Evolutionary conservation across 2,113 vertebrate species (phyloP), one percentile per base, ranked within the genome.

Genomic region (Toxotes jaculatrix): DNA sequence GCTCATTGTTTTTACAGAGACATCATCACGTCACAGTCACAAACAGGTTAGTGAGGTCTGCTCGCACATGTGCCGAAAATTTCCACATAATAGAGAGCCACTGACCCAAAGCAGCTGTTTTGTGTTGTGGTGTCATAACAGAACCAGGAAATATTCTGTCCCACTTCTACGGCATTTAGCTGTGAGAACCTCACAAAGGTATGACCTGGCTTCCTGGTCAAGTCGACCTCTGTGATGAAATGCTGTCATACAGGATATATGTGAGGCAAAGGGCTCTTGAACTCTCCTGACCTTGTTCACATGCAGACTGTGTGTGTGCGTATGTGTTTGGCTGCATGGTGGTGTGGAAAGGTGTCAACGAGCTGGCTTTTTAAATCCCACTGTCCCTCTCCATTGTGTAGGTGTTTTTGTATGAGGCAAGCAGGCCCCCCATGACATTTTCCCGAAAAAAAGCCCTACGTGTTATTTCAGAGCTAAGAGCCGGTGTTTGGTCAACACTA

Each of bases 171-270:
- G 7, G 42, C 34, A 73, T 86, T 82, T 55, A 64, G 23, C 77
- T 85, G 83, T 85, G 86, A 86, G 85, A 90, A 77, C 61, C 60
- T 57, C 72, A 42, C 74, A 57, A 36, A 85, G 65, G 74, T 82
- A 51, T 56, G 89, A 91, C 87, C 83, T 3, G 60, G 38, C 77
- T 90, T 93, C 91, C 92, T 87, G 87, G 66, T 83, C 27, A 21
- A 60, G 73, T 23, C 27, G 43, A 82, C 75, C 79, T 67, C 73
- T 27, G 75, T 57, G 90, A 56, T 83, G 47, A 88, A 88, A 89
- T 8, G 49, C 80, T 85, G 80, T 88, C 88, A 93, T 86, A 86
- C 86, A 92, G 92, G 91, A 92, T 86, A 55, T 60, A 62, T 57
- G 79, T 32, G 80, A 84, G 73, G 71, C 72, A 80, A 87, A 90